Evolutionary conservation across 2,113 vertebrate species (phyloP), one percentile per base, ranked within the genome.

Genomic region (Cyprinus carpio): DNA sequence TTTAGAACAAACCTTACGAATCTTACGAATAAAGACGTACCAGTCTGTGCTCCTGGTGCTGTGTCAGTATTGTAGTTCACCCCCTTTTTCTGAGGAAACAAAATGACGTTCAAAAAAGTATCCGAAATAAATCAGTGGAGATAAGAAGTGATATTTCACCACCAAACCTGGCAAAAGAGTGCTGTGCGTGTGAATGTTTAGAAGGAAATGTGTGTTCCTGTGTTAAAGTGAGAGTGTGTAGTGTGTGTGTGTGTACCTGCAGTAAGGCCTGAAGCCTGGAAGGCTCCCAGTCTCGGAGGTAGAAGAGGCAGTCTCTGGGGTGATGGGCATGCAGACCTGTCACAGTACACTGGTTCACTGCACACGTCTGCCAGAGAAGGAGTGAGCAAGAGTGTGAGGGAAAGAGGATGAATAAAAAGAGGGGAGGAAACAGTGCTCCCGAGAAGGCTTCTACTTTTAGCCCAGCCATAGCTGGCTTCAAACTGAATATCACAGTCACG

Each of bases 221-320:
- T 56, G 9, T 69, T 11, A 60, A 40, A 49, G 18, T 1, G 18
- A 29, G 60, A 58, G 29, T 13, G 12, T 49, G 46, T 49, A 4
- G 34, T 34, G 34, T 34, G 34, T 34, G 7, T 40, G 46, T 49
- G 11, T 49, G 58, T 81, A 96, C 96, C 95, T 96, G 94, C 51
- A 98, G 92, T 88, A 97, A 93, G 15, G 90, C 92, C 91, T 97
- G 96, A 3, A 98, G 94, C 23, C 94, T 91, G 16, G 23, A 8
- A 0, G 94, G 92, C 20, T 95, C 91, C 97, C 96, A 98, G 92
- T 98, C 97, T 5, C 97, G 90, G 15, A 98, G 93, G 87, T 97
- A 98, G 92, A 96, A 97, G 81, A 97, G 95, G 86, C 97, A 98
- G 92, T 97, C 96, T 11, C 96, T 94, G 1, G 97, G 97, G 77